These are phyloP conservation scores for Rhaphigaster nebulosa DNA, from an alignment of 2,888 invertebrate species.

Conservation along the genomic window DNA sequence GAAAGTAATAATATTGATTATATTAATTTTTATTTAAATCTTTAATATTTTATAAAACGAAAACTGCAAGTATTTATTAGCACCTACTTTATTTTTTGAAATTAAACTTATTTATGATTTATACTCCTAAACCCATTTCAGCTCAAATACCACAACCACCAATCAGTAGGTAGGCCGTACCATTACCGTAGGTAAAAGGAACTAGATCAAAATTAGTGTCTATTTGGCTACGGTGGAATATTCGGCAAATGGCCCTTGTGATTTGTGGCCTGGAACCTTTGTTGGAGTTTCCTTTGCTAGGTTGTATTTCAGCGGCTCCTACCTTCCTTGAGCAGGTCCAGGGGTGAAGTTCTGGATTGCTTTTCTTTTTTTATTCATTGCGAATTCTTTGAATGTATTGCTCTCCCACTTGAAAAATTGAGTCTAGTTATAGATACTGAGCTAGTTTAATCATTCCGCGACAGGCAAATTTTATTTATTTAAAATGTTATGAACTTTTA, in stretches of 20 bases:
- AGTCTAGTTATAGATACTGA: too few species aligned
- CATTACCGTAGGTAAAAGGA: background rate
- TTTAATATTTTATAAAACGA: too few species aligned
- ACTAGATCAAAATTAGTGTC: conserved; percentile 26
- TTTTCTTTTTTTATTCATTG: background rate
- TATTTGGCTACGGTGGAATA: background rate
- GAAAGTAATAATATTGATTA: too few species aligned
- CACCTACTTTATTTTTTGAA: background rate
- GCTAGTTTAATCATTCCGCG: too few species aligned
- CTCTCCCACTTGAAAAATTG: too few species aligned
- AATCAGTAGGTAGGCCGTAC: background rate
- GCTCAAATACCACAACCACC: background rate
- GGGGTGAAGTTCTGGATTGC: background rate
- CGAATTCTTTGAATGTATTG: background rate
- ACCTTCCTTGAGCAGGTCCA: background rate
- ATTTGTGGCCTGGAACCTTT: conserved; percentile 21
- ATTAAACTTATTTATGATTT: background rate
- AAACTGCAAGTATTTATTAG: background rate
- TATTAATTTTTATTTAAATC: too few species aligned
- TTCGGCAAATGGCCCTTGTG: background rate
- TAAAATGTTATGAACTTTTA: too few species aligned
- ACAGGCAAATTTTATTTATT: too few species aligned
- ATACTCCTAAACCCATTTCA: background rate
- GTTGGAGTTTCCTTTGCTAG: conserved; percentile 20
- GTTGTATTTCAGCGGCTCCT: conserved; percentile 1